Evolutionary conservation across 1,140 invertebrate species (phyloP).

Genomic region (Ostrea edulis): DNA sequence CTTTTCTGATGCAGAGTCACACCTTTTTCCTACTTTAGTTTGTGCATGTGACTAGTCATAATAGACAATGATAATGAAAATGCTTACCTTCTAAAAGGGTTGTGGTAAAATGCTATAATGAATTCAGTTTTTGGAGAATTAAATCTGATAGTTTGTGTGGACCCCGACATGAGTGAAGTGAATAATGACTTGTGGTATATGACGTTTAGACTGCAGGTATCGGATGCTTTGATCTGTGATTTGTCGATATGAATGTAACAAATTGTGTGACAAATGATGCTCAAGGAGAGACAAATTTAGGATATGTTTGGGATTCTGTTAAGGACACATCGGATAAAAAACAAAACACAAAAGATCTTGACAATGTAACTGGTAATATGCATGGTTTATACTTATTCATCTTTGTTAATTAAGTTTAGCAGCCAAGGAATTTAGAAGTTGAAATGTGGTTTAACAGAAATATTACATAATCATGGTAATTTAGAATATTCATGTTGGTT

Average conservation of each 20-base stretch:
- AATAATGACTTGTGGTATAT: neutral
- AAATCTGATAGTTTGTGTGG: neutral
- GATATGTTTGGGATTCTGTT: slow-evolving; percentile 14
- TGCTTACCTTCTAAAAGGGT: neutral
- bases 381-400: neutral
- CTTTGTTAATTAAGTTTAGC: too few species aligned
- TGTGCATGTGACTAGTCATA: neutral
- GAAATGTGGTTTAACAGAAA: too few species aligned
- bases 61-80: neutral
- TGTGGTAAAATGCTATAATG: neutral
- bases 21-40: too few species aligned
- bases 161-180: neutral
- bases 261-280: neutral
- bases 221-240: neutral
- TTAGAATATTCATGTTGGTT: too few species aligned
- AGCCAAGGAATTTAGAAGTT: too few species aligned
- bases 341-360: neutral
- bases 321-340: neutral
- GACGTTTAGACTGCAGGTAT: neutral
- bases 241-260: neutral
- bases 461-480: too few species aligned
- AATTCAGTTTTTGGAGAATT: neutral
- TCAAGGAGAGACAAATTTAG: neutral
- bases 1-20: too few species aligned
- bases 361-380: neutral